Evolutionary conservation across 2,888 invertebrate genomes (phyloP), one percentile per base, ranked within the genome.

Genomic region (Dioctria linearis): DNA sequence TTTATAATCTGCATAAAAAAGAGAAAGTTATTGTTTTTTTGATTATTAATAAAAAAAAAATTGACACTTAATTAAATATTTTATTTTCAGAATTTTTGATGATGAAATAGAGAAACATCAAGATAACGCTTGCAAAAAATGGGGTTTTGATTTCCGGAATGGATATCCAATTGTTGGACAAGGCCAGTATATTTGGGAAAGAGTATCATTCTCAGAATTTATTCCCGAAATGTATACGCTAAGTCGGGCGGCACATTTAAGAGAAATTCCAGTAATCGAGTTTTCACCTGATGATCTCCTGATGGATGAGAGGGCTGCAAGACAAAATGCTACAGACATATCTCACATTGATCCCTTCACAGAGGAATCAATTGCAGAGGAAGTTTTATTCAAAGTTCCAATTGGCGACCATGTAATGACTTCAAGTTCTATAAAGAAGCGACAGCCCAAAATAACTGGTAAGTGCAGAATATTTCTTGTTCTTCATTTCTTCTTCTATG

Each of bases 71-170:
- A 25, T 2, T 25, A 25, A 25, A 25, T 25, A 69, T 78, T 61
- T 11, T 40, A 8, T 5, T 83, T 83, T 6, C 81, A 87, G 87
- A 83, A 83, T 85, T 76, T 86, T 87, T 54, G 85, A 83, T 66
- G 85, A 87, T 59, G 88, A 88, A 82, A 81, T 89, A 63, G 87
- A 88, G 67, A 86, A 86, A 71, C 85, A 87, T 71, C 88, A 88
- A 83, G 86, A 88, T 90, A 93, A 92, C 90, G 95, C 94, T 91
- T 94, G 94, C 42, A 86, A 86, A 82, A 88, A 87, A 82, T 89
- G 89, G 89, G 88, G 88, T 13, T 89, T 88, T 80, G 89, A 89
- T 84, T 89, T 89, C 82, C 87, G 87, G 40, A 85, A 82, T 40
- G 89, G 88, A 49, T 84, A 85, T 43, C 89, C 89, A 3, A 82